Evolutionary conservation across 2,113 vertebrate genomes (phyloP).

Genomic region (Saccopteryx leptura): DNA sequence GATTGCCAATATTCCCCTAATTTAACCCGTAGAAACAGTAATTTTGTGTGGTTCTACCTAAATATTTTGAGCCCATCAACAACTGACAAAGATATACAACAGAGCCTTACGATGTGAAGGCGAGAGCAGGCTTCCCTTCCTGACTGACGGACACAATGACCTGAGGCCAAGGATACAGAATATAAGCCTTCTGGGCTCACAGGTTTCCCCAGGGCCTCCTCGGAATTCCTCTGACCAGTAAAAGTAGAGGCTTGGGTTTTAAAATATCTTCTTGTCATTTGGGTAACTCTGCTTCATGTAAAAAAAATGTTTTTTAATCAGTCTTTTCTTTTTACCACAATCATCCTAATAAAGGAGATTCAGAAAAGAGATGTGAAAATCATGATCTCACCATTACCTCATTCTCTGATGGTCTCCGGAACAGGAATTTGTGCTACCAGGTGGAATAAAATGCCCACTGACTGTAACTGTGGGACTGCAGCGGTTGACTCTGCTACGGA

Average conservation of each 20-base stretch:
- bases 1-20: neutral
- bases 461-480: neutral
- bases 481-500: accelerated
- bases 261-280: neutral
- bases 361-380: neutral
- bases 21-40: neutral
- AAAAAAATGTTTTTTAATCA: neutral
- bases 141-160: accelerated
- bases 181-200: neutral
- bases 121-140: neutral
- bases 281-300: neutral
- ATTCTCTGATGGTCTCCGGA: neutral
- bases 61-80: neutral
- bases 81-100: neutral
- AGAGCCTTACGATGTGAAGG: neutral
- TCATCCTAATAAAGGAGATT: neutral
- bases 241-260: neutral
- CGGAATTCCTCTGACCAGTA: neutral
- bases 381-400: neutral
- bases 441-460: accelerated
- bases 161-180: neutral
- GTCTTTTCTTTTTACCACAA: neutral
- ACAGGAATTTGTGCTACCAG: too few relatives aligned
- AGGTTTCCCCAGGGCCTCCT: neutral
- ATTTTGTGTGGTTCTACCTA: neutral